Percentiles rank a stretch among this genome's conserved stretches.
Conservation (phyloP, 2,888 invertebrate genomes). For the Troilus luridus region DNA sequence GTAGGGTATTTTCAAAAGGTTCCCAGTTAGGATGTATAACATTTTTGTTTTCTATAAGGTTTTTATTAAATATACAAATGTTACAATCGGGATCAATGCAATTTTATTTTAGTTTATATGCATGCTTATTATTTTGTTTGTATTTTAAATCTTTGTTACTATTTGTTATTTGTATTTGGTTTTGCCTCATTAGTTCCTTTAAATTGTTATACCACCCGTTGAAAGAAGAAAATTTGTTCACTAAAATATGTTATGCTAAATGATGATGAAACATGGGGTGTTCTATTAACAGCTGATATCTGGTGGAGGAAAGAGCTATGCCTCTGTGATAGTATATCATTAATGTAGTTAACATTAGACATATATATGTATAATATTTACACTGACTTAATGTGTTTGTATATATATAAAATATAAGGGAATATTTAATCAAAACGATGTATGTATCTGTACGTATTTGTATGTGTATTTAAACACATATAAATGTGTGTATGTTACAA, state of each 20-base stretch:
- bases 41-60: not conserved
- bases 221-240: slow-evolving; percentile 35
- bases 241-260: slow-evolving; percentile 28
- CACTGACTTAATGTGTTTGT: slow-evolving; percentile 37
- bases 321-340: slow-evolving; percentile 59
- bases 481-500: not conserved
- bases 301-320: slow-evolving; percentile 60
- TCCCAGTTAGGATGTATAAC: not conserved
- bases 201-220: not conserved
- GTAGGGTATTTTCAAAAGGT: not conserved
- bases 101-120: not conserved
- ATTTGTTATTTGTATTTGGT: not conserved
- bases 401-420: slow-evolving; percentile 21
- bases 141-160: not conserved
- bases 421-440: slow-evolving; percentile 31
- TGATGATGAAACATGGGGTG: slow-evolving; percentile 21
- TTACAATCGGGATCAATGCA: not conserved
- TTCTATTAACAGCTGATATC: slow-evolving; percentile 47
- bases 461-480: not conserved
- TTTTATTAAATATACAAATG: not conserved
- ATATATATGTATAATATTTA: slow-evolving; percentile 36
- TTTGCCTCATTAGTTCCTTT: not conserved
- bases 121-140: not conserved
- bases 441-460: not conserved
- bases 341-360: slow-evolving; percentile 48